A percentile compares a stretch with the other conserved stretches of the same genome.
Conservation (phyloP, 2,888 invertebrate genomes). For the Dendrolimus houi region DNA sequence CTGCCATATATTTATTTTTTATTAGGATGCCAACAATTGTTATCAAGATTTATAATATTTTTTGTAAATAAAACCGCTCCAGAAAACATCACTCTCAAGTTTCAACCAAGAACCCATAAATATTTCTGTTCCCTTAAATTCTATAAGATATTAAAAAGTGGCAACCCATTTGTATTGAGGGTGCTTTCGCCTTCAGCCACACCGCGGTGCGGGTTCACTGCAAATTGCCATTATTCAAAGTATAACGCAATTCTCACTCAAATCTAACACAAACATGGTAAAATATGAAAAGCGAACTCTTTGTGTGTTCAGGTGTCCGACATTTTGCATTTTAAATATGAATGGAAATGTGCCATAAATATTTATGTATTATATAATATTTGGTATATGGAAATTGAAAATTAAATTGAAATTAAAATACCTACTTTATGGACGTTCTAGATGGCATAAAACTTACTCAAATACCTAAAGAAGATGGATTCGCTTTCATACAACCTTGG, state of each 20-base stretch:
- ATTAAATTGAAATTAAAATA: no score
- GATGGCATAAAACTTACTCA: no score
- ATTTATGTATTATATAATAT: background rate
- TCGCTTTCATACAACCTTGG: no score
- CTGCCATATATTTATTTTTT: no score
- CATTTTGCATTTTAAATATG: background rate
- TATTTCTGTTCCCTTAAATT: background rate
- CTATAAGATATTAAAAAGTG: background rate
- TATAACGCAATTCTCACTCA: background rate
- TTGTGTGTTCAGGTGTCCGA: background rate
- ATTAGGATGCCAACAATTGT: no score
- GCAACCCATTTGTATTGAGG: background rate
- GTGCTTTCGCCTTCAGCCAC: background rate
- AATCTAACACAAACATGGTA: background rate
- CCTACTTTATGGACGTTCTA: no score
- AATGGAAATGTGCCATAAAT: background rate
- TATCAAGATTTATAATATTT: no score
- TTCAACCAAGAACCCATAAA: no score
- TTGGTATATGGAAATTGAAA: no score
- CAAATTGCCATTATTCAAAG: background rate
- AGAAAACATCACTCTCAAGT: no score
- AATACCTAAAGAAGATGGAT: no score
- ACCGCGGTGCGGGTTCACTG: background rate
- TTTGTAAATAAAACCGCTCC: no score
- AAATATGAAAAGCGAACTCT: background rate